Base-by-base conservation (phyloP, 2,113 vertebrate species). In the Globicephala melas region DNA sequence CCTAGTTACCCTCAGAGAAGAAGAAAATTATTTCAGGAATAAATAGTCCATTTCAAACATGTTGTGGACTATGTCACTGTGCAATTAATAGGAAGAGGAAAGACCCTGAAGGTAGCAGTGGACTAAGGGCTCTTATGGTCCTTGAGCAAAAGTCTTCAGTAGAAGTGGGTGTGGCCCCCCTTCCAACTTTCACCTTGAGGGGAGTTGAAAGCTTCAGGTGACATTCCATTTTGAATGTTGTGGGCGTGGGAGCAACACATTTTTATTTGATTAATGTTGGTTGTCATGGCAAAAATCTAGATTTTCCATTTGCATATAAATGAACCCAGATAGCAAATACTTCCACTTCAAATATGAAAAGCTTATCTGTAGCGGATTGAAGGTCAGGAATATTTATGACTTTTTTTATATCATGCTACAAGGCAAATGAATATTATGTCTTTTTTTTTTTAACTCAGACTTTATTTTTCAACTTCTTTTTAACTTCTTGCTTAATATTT, bases 391-490 rank as follows among this genome's bases (percentile, higher is more conserved):
- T 47, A 82, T 31, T 95, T 86, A 67, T 86, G 15, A 67, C 21
- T 84, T 62, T 71, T 94, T 92, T 36, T 14, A 81, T 68, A 77
- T 36, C 44, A 84, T 82, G 55, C 70, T 84, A 31, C 5, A 74
- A 93, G 21, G 31, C 13, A 94, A 92, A 95, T 87, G 10, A 74
- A 41, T 80, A 79, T 53, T 65, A 23, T 71, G 1, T 15, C 23
- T 80, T 80, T 87, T 85, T 58, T 88, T 58, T 81, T 41, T 23
- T 11, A 76, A 90, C 6, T 53, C 68, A 28, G 55, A 36, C 8
- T 96, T 95, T 87, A 71, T 91, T 95, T 81, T 85, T 96, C 71
- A 95, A 73, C 58, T 33, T 33, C 62, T 95, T 71, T 85, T 67
- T 79, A 80, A 47, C 31, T 89, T 96, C 11, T 86, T 91, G 80